Evolutionary conservation across 2,888 invertebrate genomes (phyloP).

Genomic region (Heliconius cydno): DNA sequence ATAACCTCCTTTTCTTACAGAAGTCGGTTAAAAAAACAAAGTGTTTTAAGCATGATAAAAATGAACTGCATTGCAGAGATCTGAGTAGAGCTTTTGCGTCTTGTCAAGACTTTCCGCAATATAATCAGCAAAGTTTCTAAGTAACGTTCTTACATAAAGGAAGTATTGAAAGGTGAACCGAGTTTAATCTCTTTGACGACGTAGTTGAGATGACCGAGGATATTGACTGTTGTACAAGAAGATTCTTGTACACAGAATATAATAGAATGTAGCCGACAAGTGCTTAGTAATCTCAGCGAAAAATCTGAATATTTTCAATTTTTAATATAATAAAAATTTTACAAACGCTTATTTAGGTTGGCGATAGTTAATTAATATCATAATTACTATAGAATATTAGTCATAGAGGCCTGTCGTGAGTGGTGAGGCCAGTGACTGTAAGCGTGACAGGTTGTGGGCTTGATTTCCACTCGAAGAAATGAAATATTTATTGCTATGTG

Average conservation of each 20-base stretch:
- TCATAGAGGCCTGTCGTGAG: not conserved
- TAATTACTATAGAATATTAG: not conserved
- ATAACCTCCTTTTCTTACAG: too few species aligned
- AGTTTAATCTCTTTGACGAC: constrained; percentile 20
- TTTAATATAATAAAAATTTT: not conserved
- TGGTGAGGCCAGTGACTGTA: too few species aligned
- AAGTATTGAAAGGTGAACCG: constrained; percentile 15
- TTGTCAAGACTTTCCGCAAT: constrained; percentile 8
- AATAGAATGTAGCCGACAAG: not conserved
- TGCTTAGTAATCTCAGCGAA: not conserved
- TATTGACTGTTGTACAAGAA: constrained; percentile 4
- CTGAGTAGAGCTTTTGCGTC: constrained; percentile 2
- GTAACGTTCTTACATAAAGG: constrained; percentile 12
- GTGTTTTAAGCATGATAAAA: not conserved
- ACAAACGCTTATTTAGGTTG: not conserved
- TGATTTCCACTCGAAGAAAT: too few species aligned
- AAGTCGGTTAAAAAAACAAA: too few species aligned
- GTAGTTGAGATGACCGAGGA: constrained; percentile 5
- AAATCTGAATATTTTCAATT: not conserved
- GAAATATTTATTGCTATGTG: too few species aligned
- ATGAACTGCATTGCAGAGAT: not conserved
- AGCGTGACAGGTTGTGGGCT: too few species aligned
- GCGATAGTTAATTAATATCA: not conserved
- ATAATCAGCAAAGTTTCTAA: constrained; percentile 19
- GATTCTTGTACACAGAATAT: not conserved